These are phyloP conservation scores for Mormyrus proboscirostris DNA, from an alignment of 2,797 vertebrate species.

Conservation along the genomic window DNA sequence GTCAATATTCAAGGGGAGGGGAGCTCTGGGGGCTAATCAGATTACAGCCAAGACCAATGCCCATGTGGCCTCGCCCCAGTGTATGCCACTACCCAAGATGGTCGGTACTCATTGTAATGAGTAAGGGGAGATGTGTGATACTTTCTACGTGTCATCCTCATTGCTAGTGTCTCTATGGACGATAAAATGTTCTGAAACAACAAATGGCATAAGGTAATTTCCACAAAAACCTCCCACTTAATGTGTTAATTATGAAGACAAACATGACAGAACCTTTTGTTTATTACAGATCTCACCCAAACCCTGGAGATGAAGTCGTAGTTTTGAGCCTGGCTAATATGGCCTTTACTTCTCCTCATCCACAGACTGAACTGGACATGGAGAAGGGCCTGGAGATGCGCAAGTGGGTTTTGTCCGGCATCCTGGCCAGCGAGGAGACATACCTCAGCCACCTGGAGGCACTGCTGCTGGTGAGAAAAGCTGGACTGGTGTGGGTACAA, in stretches of 20 bases:
- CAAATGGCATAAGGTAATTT: background rate
- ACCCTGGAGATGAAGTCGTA: background rate
- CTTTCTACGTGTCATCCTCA: background rate
- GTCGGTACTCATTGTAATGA: background rate
- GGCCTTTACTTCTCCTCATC: background rate
- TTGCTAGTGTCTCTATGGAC: background rate
- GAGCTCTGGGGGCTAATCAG: background rate
- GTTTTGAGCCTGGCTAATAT: background rate
- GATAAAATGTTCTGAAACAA: background rate
- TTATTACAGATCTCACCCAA: background rate
- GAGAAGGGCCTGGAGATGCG: conserved; percentile 92
- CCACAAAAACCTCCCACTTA: background rate
- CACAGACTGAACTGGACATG: conserved; percentile 78
- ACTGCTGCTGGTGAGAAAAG: conserved; percentile 73
- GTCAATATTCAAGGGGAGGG: background rate
- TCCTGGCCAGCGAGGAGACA: conserved; percentile 85
- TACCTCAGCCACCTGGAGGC: conserved; percentile 88
- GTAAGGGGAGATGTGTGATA: background rate
- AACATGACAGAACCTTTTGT: background rate
- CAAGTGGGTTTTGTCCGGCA: conserved; percentile 92
- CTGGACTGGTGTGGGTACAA: background rate
- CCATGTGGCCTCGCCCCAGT: background rate
- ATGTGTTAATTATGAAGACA: background rate
- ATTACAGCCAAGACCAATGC: background rate
- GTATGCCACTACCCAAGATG: background rate